These are phyloP conservation scores for Streblospio benedicti DNA, from an alignment of 1,140 invertebrate genomes.

Conservation along the genomic window DNA sequence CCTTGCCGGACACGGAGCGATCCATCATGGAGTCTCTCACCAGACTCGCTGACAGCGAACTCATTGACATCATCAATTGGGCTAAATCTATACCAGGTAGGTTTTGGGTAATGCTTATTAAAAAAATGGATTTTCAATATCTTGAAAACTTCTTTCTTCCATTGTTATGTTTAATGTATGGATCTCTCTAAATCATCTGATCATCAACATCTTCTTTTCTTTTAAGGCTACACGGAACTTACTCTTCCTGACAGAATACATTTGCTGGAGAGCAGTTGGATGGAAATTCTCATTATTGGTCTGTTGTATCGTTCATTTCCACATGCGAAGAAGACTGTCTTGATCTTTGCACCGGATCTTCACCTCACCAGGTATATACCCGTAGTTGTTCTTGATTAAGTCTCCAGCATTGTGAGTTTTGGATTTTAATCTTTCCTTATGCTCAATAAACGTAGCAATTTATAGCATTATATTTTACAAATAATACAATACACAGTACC, in stretches of 20 bases:
- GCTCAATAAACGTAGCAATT: neutral
- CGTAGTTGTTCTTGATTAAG: neutral
- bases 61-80: constrained; percentile 41
- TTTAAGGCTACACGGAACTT: constrained; percentile 35
- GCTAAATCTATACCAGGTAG: constrained; percentile 19
- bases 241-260: constrained; percentile 39
- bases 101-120: neutral
- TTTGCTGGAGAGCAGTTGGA: constrained; percentile 41
- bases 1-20: constrained; percentile 28
- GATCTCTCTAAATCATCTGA: neutral
- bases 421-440: neutral
- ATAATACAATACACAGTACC: too few species aligned
- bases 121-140: neutral
- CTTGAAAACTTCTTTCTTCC: too few species aligned
- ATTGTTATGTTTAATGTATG: neutral
- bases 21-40: constrained; percentile 35
- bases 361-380: constrained; percentile 32
- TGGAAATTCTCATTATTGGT: constrained; percentile 38
- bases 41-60: constrained; percentile 36
- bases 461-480: too few species aligned
- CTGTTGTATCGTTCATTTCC: constrained; percentile 39
- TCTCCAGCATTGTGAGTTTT: neutral
- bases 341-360: constrained; percentile 40
- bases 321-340: constrained; percentile 28
- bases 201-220: neutral